Evolutionary conservation across 2,797 vertebrate genomes (phyloP).

Genomic region (Gadopsis marmoratus): DNA sequence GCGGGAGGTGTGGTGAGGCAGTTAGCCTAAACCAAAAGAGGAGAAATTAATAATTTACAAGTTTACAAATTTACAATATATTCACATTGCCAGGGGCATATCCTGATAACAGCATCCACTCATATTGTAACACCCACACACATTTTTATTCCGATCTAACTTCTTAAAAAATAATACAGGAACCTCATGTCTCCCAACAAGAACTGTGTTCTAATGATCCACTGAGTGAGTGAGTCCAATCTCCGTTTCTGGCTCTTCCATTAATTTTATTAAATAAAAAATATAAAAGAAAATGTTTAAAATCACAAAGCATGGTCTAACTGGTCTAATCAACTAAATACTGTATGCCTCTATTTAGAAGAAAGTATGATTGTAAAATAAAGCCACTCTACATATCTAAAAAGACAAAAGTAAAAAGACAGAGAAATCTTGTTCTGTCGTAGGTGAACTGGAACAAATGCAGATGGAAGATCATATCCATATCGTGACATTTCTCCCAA

Average conservation of each 20-base stretch:
- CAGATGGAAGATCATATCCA: background rate
- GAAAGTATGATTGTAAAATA: background rate
- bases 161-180: background rate
- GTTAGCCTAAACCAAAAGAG: too few relatives aligned
- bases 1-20: too few relatives aligned
- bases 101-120: background rate
- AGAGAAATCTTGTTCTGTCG: background rate
- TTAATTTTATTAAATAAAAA: background rate
- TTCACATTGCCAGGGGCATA: background rate
- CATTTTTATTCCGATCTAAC: background rate
- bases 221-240: background rate
- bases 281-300: background rate
- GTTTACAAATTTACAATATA: too few relatives aligned
- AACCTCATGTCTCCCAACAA: background rate
- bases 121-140: background rate
- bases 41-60: too few relatives aligned
- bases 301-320: background rate
- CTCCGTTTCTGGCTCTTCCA: background rate
- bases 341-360: background rate
- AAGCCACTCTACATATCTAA: background rate
- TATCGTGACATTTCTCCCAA: background rate
- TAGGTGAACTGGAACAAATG: background rate
- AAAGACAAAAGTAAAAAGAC: background rate
- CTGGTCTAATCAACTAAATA: background rate
- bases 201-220: constrained; percentile 1